These are phyloP conservation scores for Cisticola juncidis DNA, from an alignment of 2,113 vertebrate genomes.

Conservation along the genomic window DNA sequence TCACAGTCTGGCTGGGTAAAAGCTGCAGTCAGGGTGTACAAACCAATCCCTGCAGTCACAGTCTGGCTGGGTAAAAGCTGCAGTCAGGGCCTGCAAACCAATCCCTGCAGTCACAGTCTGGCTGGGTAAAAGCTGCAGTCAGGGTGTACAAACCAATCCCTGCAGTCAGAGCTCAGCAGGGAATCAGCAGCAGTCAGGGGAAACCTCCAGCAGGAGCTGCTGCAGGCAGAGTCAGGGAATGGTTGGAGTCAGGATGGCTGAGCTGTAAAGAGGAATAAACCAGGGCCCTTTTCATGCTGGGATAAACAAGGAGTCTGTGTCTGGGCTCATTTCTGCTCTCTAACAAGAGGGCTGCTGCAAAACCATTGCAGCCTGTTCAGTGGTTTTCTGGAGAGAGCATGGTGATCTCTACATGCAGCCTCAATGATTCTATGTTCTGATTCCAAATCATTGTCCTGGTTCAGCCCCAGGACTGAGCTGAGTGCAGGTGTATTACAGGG, in stretches of 20 bases:
- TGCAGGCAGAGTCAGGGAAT: neutral
- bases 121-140: neutral
- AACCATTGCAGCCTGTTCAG: neutral
- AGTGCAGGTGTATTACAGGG: neutral
- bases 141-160: too few species aligned
- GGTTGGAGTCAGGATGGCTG: neutral
- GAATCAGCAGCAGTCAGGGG: neutral
- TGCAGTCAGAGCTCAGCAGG: neutral
- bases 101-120: neutral
- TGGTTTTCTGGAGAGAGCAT: neutral
- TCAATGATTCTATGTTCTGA: fast-evolving
- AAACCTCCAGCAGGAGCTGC: neutral
- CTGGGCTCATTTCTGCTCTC: neutral
- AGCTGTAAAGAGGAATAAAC: neutral
- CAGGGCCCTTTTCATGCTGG: neutral
- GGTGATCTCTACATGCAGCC: neutral
- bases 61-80: neutral
- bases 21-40: too few species aligned
- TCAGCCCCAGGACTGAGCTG: neutral
- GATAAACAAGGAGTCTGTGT: neutral
- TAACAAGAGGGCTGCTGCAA: neutral
- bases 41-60: neutral
- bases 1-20: neutral
- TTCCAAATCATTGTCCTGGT: neutral
- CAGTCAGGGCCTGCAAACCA: too few species aligned